phyloP scores from a whole-genome alignment of 2,888 invertebrate genomes.

The Microctonus brassicae region DNA sequence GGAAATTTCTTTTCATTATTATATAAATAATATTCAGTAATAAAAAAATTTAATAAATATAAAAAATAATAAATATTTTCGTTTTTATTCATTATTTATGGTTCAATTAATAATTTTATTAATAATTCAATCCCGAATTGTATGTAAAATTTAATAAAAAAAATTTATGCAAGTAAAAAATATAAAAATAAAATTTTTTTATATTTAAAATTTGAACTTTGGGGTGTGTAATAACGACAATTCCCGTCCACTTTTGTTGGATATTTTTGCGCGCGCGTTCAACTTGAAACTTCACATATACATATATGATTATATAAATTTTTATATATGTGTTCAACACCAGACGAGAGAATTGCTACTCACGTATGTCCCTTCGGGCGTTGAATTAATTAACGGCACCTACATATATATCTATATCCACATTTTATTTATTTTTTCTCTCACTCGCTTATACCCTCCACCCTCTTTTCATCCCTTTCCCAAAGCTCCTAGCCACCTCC shows the following conservation, averaged over 20 bases:
- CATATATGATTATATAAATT: neutral
- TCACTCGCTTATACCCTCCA: neutral
- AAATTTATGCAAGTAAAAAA: neutral
- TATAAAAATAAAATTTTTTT: neutral
- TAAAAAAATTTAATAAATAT: too few species aligned
- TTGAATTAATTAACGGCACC: conserved; percentile 44
- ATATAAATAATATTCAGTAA: too few species aligned
- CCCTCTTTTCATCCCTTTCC: neutral
- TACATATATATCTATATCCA: conserved; percentile 10
- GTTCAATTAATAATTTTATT: too few species aligned
- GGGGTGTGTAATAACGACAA: neutral
- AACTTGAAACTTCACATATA: neutral
- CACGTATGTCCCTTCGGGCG: conserved; percentile 44
- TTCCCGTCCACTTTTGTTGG: neutral
- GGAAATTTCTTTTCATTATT: too few species aligned
- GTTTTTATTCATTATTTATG: too few species aligned
- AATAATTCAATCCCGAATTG: too few species aligned
- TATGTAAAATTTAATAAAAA: too few species aligned
- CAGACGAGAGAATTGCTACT: conserved; percentile 39
- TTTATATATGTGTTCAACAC: neutral
- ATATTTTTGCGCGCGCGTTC: neutral
- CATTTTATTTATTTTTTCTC: conserved; percentile 10
- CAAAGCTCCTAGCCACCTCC: neutral
- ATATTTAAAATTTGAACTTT: neutral
- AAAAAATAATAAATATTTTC: too few species aligned